phyloP scores from a whole-genome alignment of 1,140 invertebrate species.

The Eriocheir sinensis region DNA sequence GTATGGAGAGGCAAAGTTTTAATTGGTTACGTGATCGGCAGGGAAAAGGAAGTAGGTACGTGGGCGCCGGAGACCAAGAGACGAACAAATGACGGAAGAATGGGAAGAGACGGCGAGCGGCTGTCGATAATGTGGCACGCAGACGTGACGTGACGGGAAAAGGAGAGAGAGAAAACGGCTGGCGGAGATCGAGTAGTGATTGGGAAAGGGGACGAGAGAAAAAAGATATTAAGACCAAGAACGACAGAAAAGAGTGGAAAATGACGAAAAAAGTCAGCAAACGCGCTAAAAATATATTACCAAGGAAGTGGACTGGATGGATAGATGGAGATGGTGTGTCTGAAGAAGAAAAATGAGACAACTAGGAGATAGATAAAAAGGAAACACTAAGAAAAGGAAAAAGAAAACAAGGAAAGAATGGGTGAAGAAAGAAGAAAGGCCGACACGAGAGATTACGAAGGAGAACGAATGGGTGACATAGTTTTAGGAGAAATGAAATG shows the following conservation, averaged over 20 bases:
- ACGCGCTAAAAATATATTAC: background rate
- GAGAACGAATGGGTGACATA: too few species aligned
- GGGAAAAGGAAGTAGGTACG: background rate
- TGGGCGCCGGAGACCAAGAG: background rate
- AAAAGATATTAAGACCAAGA: too few species aligned
- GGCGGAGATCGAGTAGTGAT: too few species aligned
- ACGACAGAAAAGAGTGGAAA: too few species aligned
- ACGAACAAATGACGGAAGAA: background rate
- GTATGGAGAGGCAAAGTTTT: background rate
- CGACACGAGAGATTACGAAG: too few species aligned
- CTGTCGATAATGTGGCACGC: too few species aligned
- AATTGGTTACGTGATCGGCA: background rate
- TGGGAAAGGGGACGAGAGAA: too few species aligned
- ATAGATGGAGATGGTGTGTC: background rate
- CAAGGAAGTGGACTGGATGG: background rate
- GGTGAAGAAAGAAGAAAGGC: background rate
- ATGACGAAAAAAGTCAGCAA: background rate
- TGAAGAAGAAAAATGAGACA: too few species aligned
- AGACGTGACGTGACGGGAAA: too few species aligned
- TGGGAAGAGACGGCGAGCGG: too few species aligned
- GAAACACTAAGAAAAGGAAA: background rate
- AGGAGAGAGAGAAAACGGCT: background rate
- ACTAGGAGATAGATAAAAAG: background rate
- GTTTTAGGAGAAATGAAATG: too few species aligned
- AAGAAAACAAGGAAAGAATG: background rate